Conservation (phyloP, 2,888 invertebrate species). For the Rhagium mordax region DNA sequence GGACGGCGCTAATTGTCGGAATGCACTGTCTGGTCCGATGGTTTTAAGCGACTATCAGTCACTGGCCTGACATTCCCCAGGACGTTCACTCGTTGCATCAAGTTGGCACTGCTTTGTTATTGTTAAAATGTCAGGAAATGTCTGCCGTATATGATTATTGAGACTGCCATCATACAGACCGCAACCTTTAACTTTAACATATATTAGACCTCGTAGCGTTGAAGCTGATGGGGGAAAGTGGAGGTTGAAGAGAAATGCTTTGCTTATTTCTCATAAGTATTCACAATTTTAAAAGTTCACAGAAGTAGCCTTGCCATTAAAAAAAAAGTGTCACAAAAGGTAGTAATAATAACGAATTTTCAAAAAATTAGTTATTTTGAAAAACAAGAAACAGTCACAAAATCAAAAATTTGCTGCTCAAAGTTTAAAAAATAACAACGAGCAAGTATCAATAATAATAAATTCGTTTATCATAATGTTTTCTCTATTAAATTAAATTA, state of each 20-base stretch:
- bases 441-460: too few species aligned
- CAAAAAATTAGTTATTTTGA: too few species aligned
- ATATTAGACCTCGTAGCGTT: background rate
- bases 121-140: slow-evolving; percentile 36
- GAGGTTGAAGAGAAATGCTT: background rate
- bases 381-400: too few species aligned
- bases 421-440: too few species aligned
- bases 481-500: too few species aligned
- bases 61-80: slow-evolving; percentile 32
- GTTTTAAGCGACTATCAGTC: slow-evolving; percentile 15
- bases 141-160: slow-evolving; percentile 32
- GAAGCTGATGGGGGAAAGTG: background rate
- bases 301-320: too few species aligned
- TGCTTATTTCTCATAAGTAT: too few species aligned
- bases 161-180: slow-evolving; percentile 20
- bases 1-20: slow-evolving; percentile 1
- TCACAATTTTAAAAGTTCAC: too few species aligned
- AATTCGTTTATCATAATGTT: too few species aligned
- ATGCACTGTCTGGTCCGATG: slow-evolving; percentile 15
- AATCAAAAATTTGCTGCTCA: too few species aligned
- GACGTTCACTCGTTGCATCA: slow-evolving; percentile 21
- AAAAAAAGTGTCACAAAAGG: too few species aligned
- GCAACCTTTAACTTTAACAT: slow-evolving; percentile 12
- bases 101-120: slow-evolving; percentile 25
- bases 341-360: too few species aligned